These are phyloP conservation scores for Microtus pennsylvanicus DNA, from an alignment of 2,113 vertebrate species.

Conservation along the genomic window DNA sequence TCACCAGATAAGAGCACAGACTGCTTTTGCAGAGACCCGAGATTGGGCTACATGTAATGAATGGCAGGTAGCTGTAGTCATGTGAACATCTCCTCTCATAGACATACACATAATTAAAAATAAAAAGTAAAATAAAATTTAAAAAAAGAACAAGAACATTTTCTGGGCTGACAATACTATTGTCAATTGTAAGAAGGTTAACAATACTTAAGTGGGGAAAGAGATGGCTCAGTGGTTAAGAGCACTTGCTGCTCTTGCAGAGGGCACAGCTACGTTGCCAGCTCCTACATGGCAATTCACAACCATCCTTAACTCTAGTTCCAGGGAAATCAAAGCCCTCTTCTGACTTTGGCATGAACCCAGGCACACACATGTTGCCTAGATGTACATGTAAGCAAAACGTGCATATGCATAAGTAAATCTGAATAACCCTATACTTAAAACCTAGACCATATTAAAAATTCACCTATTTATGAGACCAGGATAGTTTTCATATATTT, in stretches of 20 bases:
- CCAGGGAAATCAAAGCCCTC: background rate
- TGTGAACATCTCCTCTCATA: background rate
- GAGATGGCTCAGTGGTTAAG: background rate
- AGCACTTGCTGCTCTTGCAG: background rate
- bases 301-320: background rate
- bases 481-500: constrained; percentile 49
- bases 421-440: background rate
- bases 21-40: background rate
- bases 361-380: background rate
- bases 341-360: background rate
- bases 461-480: constrained; percentile 25
- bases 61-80: background rate
- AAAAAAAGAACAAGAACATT: constrained; percentile 23
- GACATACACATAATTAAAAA: background rate
- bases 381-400: background rate
- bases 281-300: background rate
- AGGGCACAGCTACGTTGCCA: background rate
- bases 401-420: background rate
- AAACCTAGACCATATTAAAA: constrained; percentile 28
- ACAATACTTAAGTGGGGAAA: background rate
- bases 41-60: background rate
- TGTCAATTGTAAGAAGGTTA: constrained; percentile 43
- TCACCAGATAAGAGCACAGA: background rate
- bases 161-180: constrained; percentile 11
- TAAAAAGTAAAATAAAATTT: background rate